Percentiles rank a stretch among this genome's conserved stretches.
Evolutionary conservation across 2,113 vertebrate genomes (phyloP).

Genomic region (Oryzias celebensis): DNA sequence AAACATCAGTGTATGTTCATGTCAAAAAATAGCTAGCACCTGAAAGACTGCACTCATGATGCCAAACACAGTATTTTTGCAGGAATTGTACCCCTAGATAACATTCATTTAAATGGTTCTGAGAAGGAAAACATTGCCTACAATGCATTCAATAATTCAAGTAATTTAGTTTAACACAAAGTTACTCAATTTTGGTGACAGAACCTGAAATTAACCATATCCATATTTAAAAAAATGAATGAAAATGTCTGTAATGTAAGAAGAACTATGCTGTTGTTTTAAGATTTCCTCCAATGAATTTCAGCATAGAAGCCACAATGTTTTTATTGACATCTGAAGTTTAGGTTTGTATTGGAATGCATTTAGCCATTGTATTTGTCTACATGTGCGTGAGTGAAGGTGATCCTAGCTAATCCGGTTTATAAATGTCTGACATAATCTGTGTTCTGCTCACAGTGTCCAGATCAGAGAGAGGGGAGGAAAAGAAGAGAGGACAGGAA

Average conservation of each 20-base stretch:
- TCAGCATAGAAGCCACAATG: not conserved
- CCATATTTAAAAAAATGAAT: too few relatives aligned
- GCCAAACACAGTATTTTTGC: too few relatives aligned
- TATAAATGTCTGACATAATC: slow-evolving; percentile 74
- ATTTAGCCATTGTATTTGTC: slow-evolving; percentile 26
- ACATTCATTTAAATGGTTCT: too few relatives aligned
- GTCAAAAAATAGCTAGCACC: not conserved
- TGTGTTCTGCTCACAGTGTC: slow-evolving; percentile 58
- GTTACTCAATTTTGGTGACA: not conserved
- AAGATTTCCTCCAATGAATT: not conserved
- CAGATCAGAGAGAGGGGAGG: slow-evolving; percentile 32
- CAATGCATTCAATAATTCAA: not conserved
- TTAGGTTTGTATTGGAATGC: slow-evolving; percentile 12
- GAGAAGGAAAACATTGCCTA: not conserved
- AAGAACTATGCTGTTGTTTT: too few relatives aligned
- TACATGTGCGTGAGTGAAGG: slow-evolving; percentile 49
- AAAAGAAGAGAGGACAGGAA: slow-evolving; percentile 14
- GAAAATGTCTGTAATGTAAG: too few relatives aligned
- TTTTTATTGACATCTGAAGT: slow-evolving; percentile 16
- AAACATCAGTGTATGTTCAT: slow-evolving; percentile 15
- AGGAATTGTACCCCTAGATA: too few relatives aligned
- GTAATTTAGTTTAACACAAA: not conserved
- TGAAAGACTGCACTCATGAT: not conserved
- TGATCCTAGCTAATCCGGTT: slow-evolving; percentile 74
- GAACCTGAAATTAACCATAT: too few relatives aligned